Conservation (phyloP, 2,113 vertebrate genomes). For the Felis chaus region DNA sequence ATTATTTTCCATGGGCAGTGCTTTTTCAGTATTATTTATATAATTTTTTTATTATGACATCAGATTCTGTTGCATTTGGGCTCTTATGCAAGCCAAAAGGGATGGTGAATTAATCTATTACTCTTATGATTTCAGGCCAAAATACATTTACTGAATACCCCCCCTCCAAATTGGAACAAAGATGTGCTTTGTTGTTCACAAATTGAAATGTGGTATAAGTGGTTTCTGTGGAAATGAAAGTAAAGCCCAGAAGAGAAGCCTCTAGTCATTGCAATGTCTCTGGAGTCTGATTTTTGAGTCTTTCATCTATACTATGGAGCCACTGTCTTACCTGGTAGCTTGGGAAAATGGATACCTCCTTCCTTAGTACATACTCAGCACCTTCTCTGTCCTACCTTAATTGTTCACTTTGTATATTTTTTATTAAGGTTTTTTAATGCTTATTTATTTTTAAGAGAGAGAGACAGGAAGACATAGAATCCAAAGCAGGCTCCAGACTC, state of each 20-base stretch:
- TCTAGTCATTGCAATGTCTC: accelerated
- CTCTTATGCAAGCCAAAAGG: neutral
- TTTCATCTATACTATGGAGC: neutral
- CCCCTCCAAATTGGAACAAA: neutral
- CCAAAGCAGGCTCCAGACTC: too few species aligned
- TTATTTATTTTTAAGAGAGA: too few species aligned
- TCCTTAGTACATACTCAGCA: neutral
- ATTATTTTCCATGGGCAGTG: conserved; percentile 43
- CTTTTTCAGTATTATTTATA: conserved; percentile 60
- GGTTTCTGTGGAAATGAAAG: neutral
- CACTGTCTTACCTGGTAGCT: neutral
- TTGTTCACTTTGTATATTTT: neutral
- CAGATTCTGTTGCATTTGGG: neutral
- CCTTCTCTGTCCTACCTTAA: neutral
- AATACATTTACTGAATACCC: conserved; percentile 40
- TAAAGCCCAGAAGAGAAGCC: neutral
- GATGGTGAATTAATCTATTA: conserved; percentile 41
- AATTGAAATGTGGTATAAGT: neutral
- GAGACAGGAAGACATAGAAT: too few species aligned
- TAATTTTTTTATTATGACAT: neutral
- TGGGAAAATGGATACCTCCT: neutral
- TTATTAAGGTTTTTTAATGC: too few species aligned
- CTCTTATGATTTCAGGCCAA: conserved; percentile 44
- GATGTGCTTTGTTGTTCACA: neutral
- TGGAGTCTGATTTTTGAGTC: neutral